Conservation (phyloP, 2,113 vertebrate species). For the Phaetusa simplex region DNA sequence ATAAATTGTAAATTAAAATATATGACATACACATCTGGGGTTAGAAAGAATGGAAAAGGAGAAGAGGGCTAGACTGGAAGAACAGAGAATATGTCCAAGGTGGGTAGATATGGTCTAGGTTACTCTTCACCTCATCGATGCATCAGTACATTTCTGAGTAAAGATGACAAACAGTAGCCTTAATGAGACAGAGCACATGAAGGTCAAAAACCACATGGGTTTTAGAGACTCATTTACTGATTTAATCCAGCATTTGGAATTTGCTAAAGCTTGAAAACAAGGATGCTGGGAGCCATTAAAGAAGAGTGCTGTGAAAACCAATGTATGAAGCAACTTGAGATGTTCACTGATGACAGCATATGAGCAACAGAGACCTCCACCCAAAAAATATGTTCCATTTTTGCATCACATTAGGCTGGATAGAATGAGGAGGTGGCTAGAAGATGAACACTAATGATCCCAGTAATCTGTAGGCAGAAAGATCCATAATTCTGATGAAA, state of each 20-base stretch:
- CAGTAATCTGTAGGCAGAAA: neutral
- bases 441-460: neutral
- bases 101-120: neutral
- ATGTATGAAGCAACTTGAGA: slow-evolving; percentile 9
- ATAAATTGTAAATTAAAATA: neutral
- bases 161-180: neutral
- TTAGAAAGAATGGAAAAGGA: neutral
- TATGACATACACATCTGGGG: no score
- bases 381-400: slow-evolving; percentile 10
- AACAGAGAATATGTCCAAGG: neutral
- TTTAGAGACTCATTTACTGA: neutral
- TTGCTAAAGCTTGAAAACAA: neutral
- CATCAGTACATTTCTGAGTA: neutral
- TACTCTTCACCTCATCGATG: neutral
- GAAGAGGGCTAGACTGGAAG: neutral
- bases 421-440: neutral
- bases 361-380: neutral
- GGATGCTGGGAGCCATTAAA: slow-evolving; percentile 27
- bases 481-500: neutral
- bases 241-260: neutral
- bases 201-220: neutral
- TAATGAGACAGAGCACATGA: neutral
- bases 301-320: slow-evolving; percentile 25
- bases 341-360: neutral
- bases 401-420: neutral